phyloP scores from a whole-genome alignment of 2,888 invertebrate genomes.

The Drosophila crucigera region DNA sequence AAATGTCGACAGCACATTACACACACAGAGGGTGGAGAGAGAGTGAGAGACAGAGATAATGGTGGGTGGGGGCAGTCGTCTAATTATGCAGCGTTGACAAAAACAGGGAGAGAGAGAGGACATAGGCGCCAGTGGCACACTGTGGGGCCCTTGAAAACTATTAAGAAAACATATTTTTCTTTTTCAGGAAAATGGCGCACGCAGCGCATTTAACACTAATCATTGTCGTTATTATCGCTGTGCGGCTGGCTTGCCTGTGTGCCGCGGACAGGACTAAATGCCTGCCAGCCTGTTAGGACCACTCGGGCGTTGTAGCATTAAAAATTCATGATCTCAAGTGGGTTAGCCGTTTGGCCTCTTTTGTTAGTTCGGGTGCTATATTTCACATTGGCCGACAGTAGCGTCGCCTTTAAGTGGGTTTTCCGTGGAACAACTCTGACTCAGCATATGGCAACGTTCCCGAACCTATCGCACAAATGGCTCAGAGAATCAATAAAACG shows the following conservation, averaged over 20 bases:
- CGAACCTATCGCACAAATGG: constrained; percentile 23
- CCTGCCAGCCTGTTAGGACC: constrained; percentile 15
- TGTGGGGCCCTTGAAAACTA: constrained; percentile 52
- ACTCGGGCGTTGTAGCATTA: constrained; percentile 54
- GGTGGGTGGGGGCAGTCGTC: constrained; percentile 22
- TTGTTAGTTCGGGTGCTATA: constrained; percentile 64
- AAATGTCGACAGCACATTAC: constrained; percentile 66
- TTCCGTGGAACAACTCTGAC: constrained; percentile 15
- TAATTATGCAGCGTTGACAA: constrained; percentile 79
- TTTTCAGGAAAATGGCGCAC: constrained; percentile 58
- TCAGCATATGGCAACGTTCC: constrained; percentile 44
- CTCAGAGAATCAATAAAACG: constrained; percentile 71
- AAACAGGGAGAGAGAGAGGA: constrained; percentile 35
- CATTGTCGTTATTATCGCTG: constrained; percentile 70
- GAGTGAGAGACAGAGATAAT: neutral
- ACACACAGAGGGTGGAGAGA: constrained; percentile 30
- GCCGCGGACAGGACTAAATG: constrained; percentile 46
- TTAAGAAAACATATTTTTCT: constrained; percentile 75
- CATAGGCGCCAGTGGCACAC: constrained; percentile 54
- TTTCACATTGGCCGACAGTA: constrained; percentile 64
- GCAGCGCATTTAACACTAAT: constrained; percentile 73
- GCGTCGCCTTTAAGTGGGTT: constrained; percentile 61
- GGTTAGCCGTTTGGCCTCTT: constrained; percentile 18
- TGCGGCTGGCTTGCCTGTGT: constrained; percentile 35
- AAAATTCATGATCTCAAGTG: constrained; percentile 82